phyloP scores from a whole-genome alignment of 1,140 invertebrate species.

The Heterodera schachtii region DNA sequence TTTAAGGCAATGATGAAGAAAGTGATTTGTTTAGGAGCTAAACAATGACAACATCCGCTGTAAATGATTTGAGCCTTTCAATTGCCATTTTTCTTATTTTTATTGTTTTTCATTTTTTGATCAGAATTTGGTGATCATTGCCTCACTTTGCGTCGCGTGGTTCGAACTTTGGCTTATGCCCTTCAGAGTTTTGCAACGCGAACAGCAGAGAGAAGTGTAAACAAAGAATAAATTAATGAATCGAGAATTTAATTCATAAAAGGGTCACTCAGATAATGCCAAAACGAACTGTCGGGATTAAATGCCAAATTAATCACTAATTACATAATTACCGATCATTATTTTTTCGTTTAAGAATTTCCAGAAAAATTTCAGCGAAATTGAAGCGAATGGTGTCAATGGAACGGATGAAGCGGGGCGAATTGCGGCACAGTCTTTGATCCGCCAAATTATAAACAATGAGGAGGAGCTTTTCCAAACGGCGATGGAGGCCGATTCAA shows the following conservation, averaged over 20 bases:
- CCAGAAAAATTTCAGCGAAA: background rate
- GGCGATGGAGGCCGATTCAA: conserved; percentile 20
- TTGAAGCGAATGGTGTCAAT: conserved; percentile 15
- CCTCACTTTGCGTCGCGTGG: conserved; percentile 49
- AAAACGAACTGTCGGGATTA: background rate
- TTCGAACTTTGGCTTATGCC: conserved; percentile 55
- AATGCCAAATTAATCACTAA: background rate
- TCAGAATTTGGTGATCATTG: conserved; percentile 49
- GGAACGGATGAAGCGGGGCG: background rate
- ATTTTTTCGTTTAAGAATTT: background rate
- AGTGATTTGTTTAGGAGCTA: too few species aligned
- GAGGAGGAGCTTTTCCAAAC: conserved; percentile 26
- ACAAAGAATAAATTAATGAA: background rate
- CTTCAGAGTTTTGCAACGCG: conserved; percentile 45
- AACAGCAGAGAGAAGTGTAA: conserved; percentile 34
- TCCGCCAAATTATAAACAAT: conserved; percentile 22
- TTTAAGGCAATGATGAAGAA: too few species aligned
- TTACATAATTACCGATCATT: background rate
- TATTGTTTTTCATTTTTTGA: conserved; percentile 16
- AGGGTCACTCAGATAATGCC: too few species aligned
- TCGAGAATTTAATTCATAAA: background rate
- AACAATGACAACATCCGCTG: too few species aligned
- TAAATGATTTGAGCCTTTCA: too few species aligned
- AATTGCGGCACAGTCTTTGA: conserved; percentile 21
- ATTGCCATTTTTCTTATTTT: background rate